A percentile compares a stretch with the other conserved stretches of the same genome.
These are phyloP conservation scores for Cichlasoma orientale DNA, from an alignment of 2,797 vertebrate species.

Conservation along the genomic window DNA sequence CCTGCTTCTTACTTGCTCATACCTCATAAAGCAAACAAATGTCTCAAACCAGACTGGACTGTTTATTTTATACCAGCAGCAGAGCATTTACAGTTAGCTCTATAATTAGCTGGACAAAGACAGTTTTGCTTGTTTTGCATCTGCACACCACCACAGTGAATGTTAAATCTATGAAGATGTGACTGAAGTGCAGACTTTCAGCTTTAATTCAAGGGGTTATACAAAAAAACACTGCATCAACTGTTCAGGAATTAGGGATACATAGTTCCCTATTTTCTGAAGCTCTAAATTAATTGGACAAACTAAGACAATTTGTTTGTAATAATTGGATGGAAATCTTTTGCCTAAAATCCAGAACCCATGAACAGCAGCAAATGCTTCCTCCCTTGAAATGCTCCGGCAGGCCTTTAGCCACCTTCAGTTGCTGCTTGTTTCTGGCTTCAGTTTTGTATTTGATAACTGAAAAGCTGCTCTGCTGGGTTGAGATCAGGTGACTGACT, in stretches of 20 bases:
- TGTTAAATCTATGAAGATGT: background rate
- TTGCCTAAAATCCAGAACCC: too few relatives aligned
- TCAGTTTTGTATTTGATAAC: too few relatives aligned
- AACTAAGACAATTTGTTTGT: too few relatives aligned
- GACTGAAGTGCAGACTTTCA: background rate
- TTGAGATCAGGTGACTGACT: too few relatives aligned
- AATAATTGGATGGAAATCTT: too few relatives aligned
- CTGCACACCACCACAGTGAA: background rate
- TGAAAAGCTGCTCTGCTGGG: too few relatives aligned
- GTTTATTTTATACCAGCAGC: conserved; percentile 1
- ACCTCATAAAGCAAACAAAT: background rate
- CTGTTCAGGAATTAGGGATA: background rate
- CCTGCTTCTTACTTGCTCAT: conserved; percentile 18
- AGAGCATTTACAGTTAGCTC: background rate
- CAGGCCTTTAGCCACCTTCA: too few relatives aligned
- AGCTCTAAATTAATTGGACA: too few relatives aligned
- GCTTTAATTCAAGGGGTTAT: background rate
- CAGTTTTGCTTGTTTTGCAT: background rate
- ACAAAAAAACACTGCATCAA: background rate
- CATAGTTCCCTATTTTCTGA: too few relatives aligned
- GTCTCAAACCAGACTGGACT: background rate
- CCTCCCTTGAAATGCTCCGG: too few relatives aligned
- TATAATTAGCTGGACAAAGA: background rate
- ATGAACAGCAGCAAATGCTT: background rate
- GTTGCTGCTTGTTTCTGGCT: too few relatives aligned